Conservation (phyloP, 2,113 vertebrate genomes). For the Atrichornis clamosus region DNA sequence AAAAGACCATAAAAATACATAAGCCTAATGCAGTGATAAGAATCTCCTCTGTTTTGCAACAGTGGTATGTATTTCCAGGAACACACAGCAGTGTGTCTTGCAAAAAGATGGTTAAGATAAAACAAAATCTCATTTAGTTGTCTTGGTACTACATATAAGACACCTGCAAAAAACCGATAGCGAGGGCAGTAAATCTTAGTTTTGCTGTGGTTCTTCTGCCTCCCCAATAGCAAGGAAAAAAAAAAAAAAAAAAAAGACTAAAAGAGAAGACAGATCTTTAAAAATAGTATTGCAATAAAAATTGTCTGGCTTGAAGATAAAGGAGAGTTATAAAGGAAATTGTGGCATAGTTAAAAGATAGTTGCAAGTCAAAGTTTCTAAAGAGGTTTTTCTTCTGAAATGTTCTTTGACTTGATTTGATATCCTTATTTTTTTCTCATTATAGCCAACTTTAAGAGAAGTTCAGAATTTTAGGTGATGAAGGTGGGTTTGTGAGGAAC, state of each 20-base stretch:
- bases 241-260: neutral
- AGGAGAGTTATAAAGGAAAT: neutral
- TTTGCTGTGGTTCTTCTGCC: neutral
- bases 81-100: neutral
- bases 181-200: neutral
- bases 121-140: neutral
- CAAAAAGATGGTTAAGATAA: neutral
- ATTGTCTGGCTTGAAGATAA: neutral
- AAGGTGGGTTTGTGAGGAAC: neutral
- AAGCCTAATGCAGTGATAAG: neutral
- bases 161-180: neutral
- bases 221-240: neutral
- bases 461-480: neutral
- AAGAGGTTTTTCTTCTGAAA: neutral
- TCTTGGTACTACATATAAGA: neutral
- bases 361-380: neutral
- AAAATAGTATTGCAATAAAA: neutral
- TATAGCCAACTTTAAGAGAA: neutral
- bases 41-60: neutral
- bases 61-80: neutral
- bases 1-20: neutral
- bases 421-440: neutral
- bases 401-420: neutral
- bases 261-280: neutral
- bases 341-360: neutral